Evolutionary conservation across 2,888 invertebrate species (phyloP).

Genomic region (Nomada ruficornis): DNA sequence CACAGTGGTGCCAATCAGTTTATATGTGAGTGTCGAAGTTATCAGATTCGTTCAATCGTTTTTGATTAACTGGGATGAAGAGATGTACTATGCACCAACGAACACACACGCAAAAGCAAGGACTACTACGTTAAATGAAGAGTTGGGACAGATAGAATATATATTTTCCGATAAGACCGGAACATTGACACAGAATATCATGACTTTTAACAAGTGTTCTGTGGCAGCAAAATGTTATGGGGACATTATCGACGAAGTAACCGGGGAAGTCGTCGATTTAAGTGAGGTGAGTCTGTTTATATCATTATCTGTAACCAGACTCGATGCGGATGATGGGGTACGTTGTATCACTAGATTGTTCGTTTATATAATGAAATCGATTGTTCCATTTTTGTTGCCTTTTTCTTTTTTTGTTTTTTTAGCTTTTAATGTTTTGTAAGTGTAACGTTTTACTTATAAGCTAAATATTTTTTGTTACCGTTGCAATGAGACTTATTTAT

Average conservation of each 20-base stretch:
- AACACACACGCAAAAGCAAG: conserved; percentile 97
- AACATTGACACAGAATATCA: conserved; percentile 99
- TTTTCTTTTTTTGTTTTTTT: conserved; percentile 49
- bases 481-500: conserved; percentile 27
- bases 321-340: conserved; percentile 65
- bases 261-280: conserved; percentile 94
- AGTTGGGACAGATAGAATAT: conserved; percentile 99
- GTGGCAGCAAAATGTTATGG: conserved; percentile 97
- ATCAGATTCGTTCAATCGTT: conserved; percentile 99
- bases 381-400: not conserved
- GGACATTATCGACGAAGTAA: conserved; percentile 93
- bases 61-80: conserved; percentile 99
- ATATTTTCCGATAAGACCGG: conserved; percentile 99
- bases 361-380: conserved; percentile 25
- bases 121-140: conserved; percentile 99
- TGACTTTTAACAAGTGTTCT: conserved; percentile 99
- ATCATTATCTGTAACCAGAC: conserved; percentile 30
- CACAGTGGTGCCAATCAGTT: conserved; percentile 99
- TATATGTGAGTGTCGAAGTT: conserved; percentile 98
- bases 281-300: conserved; percentile 88
- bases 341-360: conserved; percentile 45
- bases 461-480: conserved; percentile 17
- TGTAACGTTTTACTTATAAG: conserved; percentile 28
- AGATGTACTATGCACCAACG: conserved; percentile 97
- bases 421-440: conserved; percentile 53